phyloP scores from a whole-genome alignment of 2,888 invertebrate genomes.

The Theodoxus fluviatilis region DNA sequence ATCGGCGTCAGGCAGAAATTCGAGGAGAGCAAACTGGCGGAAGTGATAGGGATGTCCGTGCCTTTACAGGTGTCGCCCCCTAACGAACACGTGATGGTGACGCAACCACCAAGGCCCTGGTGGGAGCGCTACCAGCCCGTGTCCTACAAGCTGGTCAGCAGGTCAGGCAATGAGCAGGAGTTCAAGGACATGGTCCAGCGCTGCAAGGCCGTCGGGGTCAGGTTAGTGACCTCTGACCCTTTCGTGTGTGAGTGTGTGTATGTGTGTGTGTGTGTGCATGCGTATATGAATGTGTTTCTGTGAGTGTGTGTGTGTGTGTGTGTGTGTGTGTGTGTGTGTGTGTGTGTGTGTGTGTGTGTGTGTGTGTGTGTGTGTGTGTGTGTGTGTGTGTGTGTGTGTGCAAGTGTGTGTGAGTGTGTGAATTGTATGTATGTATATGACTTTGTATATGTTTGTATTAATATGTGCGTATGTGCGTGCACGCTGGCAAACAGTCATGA shows the following conservation, averaged over 20 bases:
- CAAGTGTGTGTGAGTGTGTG: neutral
- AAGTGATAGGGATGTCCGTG: too few relatives aligned
- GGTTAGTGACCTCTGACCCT: slow-evolving; percentile 34
- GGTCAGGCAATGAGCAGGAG: slow-evolving; percentile 49
- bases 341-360: slow-evolving; percentile 13
- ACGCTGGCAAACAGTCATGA: too few relatives aligned
- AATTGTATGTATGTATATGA: neutral
- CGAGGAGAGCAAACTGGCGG: too few relatives aligned
- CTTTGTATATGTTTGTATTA: neutral
- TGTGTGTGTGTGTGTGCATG: slow-evolving; percentile 5
- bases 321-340: slow-evolving; percentile 10
- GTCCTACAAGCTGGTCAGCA: slow-evolving; percentile 52
- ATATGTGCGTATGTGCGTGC: neutral
- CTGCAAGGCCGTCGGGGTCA: slow-evolving; percentile 55
- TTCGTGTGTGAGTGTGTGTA: neutral
- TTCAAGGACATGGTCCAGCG: slow-evolving; percentile 53
- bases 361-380: slow-evolving; percentile 4
- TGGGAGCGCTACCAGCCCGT: slow-evolving; percentile 60
- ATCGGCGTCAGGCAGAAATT: too few relatives aligned
- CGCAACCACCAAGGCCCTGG: slow-evolving; percentile 49
- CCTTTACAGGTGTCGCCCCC: slow-evolving; percentile 53
- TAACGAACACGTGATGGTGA: slow-evolving; percentile 51
- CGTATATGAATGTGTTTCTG: slow-evolving; percentile 1
- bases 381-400: slow-evolving; percentile 1
- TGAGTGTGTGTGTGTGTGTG: neutral